A percentile compares a stretch with the other conserved stretches of the same genome.
Conservation (phyloP, 2,113 vertebrate genomes). For the Gymnocephalus cernua region DNA sequence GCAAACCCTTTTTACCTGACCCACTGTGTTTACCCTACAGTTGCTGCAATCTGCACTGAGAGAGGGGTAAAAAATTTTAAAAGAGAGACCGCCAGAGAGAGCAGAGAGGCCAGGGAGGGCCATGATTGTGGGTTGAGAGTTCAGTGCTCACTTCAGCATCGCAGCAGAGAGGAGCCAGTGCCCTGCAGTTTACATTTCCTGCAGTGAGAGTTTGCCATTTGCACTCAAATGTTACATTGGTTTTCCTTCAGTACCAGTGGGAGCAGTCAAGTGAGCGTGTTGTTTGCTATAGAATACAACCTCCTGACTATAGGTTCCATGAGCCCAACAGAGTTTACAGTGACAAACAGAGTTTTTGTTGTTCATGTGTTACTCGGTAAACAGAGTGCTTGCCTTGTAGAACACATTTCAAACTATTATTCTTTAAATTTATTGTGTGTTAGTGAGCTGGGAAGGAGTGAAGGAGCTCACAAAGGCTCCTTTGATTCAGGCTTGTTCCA, state of each 20-base stretch:
- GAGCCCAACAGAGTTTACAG: constrained; percentile 16
- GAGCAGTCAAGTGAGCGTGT: constrained; percentile 53
- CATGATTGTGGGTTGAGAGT: constrained; percentile 51
- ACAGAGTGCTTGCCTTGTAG: too few relatives aligned
- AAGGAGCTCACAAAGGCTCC: constrained; percentile 36
- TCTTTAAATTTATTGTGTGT: constrained; percentile 36
- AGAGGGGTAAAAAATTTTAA: background rate
- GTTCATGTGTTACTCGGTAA: background rate
- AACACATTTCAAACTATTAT: constrained; percentile 16
- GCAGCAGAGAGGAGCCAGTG: constrained; percentile 34
- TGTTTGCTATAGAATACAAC: constrained; percentile 59
- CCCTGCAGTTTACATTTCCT: constrained; percentile 65
- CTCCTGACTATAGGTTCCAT: constrained; percentile 33
- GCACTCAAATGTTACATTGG: constrained; percentile 69
- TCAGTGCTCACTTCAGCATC: constrained; percentile 57
- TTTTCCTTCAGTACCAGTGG: constrained; percentile 53
- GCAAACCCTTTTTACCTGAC: constrained; percentile 28
- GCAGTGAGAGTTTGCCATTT: constrained; percentile 68
- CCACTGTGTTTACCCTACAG: constrained; percentile 27
- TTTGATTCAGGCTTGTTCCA: constrained; percentile 62
- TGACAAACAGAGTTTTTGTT: too few relatives aligned
- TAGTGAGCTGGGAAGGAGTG: constrained; percentile 17
- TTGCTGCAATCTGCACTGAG: constrained; percentile 1
- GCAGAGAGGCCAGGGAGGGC: background rate
- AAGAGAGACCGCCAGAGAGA: constrained; percentile 1